Base-by-base conservation (phyloP, 2,888 invertebrate species). In the Polietes domitor region DNA sequence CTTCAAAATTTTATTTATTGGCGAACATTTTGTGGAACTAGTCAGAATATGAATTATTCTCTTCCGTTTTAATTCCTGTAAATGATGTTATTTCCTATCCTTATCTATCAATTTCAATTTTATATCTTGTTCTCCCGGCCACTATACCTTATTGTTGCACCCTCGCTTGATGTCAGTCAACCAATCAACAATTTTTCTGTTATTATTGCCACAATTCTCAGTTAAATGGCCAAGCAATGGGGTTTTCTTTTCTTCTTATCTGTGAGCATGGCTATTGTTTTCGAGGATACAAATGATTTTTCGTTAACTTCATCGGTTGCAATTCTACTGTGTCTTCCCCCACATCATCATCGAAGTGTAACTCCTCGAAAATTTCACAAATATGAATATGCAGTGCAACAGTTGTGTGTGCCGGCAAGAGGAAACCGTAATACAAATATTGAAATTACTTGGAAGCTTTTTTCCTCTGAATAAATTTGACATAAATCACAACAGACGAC, bases 171-270 rank as follows among this genome's bases (percentile, higher is more conserved):
- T n/a, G 1, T 47, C 15, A n/a, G 12, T n/a, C 15, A 15, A 47
- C 7, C 47, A 47, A 41, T 47, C 47, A n/a, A 47, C 47, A 47
- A 47, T n/a, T 4, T n/a, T 47, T 15, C 12, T n/a, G 12, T 47
- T n/a, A 47, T 15, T n/a, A 47, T 47, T 53, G 53, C 24, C 24
- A 53, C 53, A 58, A 24, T 26, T 58, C 26, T 24, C 24, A 58
- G 24, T 32, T 15, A 50, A 63, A 75, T 75, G 50, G 32, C 74
- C 63, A 74, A 63, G n/a, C 63, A 28, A 43, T 75, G 75, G 12
- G 28, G 50, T 21, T 21, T n/a, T 19, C 21, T 75, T 12, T 65
- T 50, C 15, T 65, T 65, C 15, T 65, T 65, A 50, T 65, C 50
- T 26, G 47, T 63, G 63, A 47, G 21, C 63, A 63, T 47, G 75